Evolutionary conservation across 2,888 invertebrate genomes (phyloP).

Genomic region (Marasmarcha lunaedactyla): DNA sequence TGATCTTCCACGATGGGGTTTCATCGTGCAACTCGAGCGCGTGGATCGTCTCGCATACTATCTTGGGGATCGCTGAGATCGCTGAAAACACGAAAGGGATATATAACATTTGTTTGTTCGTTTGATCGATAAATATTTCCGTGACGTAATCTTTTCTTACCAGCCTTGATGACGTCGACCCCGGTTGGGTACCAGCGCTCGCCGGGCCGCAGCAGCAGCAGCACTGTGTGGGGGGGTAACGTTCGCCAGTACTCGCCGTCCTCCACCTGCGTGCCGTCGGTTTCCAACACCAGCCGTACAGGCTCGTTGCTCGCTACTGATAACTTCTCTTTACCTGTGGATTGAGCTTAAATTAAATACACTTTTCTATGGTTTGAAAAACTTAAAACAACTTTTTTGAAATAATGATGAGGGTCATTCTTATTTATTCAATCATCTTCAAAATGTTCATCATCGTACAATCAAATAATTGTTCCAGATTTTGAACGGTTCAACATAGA

Average conservation of each 20-base stretch:
- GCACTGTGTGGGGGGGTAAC: slow-evolving; percentile 90
- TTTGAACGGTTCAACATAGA: no score
- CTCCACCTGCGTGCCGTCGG: slow-evolving; percentile 96
- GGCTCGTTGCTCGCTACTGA: slow-evolving; percentile 88
- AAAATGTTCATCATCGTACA: no score
- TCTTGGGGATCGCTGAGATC: slow-evolving; percentile 94
- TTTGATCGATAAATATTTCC: no score
- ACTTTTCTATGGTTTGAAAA: neutral
- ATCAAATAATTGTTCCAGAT: no score
- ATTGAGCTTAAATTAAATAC: no score
- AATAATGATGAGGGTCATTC: no score
- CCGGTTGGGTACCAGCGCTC: slow-evolving; percentile 95
- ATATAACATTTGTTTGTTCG: neutral
- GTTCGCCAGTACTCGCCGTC: slow-evolving; percentile 97
- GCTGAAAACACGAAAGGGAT: slow-evolving; percentile 70
- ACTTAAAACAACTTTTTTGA: no score
- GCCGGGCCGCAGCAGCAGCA: slow-evolving; percentile 88
- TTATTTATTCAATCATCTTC: no score
- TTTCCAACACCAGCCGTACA: slow-evolving; percentile 91
- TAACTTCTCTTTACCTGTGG: slow-evolving; percentile 87
- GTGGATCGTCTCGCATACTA: slow-evolving; percentile 97
- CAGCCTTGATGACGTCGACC: slow-evolving; percentile 94
- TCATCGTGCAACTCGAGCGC: slow-evolving; percentile 95
- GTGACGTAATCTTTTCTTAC: slow-evolving; percentile 67
- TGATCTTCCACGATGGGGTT: slow-evolving; percentile 97